These are phyloP conservation scores for Ostrea edulis DNA, from an alignment of 1,140 invertebrate genomes.

Conservation along the genomic window DNA sequence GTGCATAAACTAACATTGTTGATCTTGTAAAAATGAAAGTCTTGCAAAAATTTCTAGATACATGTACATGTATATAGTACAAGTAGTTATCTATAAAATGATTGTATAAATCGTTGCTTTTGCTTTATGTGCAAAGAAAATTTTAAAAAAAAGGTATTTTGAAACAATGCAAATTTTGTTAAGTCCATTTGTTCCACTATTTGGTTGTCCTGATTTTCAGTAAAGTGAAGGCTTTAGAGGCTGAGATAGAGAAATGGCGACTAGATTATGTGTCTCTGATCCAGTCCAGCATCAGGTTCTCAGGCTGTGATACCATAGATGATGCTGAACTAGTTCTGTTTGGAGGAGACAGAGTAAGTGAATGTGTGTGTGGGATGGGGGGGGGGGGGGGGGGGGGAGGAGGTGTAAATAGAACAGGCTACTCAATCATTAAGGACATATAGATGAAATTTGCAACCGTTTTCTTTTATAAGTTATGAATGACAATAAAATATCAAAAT, in stretches of 20 bases:
- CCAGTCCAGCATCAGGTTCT: conserved; percentile 81
- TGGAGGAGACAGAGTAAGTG: conserved; percentile 80
- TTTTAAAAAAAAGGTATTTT: background rate
- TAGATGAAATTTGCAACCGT: too few species aligned
- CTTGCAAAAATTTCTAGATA: background rate
- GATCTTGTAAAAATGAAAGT: background rate
- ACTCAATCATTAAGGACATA: too few species aligned
- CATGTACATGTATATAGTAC: too few species aligned
- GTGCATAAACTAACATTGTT: too few species aligned
- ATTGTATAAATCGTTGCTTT: too few species aligned
- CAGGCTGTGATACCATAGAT: conserved; percentile 78
- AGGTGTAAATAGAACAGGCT: too few species aligned
- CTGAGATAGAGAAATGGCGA: conserved; percentile 80
- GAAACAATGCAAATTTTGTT: background rate
- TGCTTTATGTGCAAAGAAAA: too few species aligned
- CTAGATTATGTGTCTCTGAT: conserved; percentile 81
- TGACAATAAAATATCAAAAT: too few species aligned
- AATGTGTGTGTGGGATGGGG: too few species aligned
- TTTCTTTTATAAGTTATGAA: too few species aligned
- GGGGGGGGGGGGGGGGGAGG: background rate
- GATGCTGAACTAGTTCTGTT: conserved; percentile 80
- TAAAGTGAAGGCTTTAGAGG: conserved; percentile 72
- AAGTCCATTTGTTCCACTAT: too few species aligned
- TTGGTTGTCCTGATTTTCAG: conserved; percentile 63
- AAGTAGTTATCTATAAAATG: too few species aligned